Evolutionary conservation across 2,797 vertebrate genomes (phyloP), one percentile per base, ranked within the genome.

Genomic region (Rallus crepitans): DNA sequence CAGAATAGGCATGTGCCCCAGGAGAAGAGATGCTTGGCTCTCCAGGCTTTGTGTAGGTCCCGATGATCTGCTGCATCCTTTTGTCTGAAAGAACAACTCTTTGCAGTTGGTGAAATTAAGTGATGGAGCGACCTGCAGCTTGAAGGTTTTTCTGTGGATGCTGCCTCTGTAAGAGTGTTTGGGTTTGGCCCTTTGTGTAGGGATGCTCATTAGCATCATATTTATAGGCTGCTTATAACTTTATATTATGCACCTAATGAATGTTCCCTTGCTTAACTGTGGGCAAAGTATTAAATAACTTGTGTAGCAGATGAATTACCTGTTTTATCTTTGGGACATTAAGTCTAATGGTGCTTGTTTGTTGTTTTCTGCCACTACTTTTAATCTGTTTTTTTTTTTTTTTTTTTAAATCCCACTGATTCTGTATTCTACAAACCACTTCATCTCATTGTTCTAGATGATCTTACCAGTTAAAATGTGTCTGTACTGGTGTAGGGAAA

Each of bases 381-480:
- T 77, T 95, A 79, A 76, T 79, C 24, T 81, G 40, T 14, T 6
- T 40, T 40, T 45, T 11, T 45, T 45, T 11, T 45, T 45, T 27
- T 65, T 66, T 89, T 81, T 9, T 50, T 25, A 25, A 14, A 50
- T 57, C 61, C 70, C 55, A 42, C 55, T n/a, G 52, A 40, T 80
- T 63, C 63, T 72, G 42, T 52, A 45, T 85, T 79, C 47, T 45
- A 80, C 64, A 73, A 81, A 76, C 5, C 0, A 30, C 31, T 90
- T 84, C 77, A 88, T 76, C 73, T 91, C 88, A 63, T 66, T 94
- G 90, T 68, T 94, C 68, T 59, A 52, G 66, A 55, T 77, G 71
- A 79, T 82, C 78, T 92, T 87, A 56, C 21, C n/a, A 30, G 91
- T 93, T 87, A 82, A 86, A 96, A 71, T 42, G 47, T 27, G 37